Evolutionary conservation across 2,113 vertebrate species (phyloP), one percentile per base, ranked within the genome.

Genomic region (Ancistrus triradiatus): DNA sequence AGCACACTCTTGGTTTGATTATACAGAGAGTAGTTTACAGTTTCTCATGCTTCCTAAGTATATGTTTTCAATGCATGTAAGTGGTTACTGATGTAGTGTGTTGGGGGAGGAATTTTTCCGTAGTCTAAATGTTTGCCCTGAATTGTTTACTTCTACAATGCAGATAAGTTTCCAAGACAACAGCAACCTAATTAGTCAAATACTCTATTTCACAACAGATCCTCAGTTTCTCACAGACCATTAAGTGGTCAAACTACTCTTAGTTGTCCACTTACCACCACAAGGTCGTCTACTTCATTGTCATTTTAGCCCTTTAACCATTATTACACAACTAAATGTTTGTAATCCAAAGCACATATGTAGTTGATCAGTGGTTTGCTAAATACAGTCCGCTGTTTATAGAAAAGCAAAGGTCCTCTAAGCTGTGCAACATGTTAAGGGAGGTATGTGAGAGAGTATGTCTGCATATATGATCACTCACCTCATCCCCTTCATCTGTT

Each of bases 201-300:
- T 67, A n/a, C n/a, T n/a, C n/a, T n/a, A 62, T 78, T 74, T 72
- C 60, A 51, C 63, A 75, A 68, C 43, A 13, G 28, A 44, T 35
- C 21, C 35, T 48, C 40, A 15, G 46, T 76, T 67, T 67, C 66
- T 80, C 66, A 75, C 7, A 15, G 46, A 28, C 22, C 38, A 38
- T 44, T 24, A 24, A 33, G 47, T 58, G 64, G 60, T 46, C 49
- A 53, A 73, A 69, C 66, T 19, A 14, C 40, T 57, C 18, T 47
- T n/a, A n/a, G n/a, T n/a, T n/a, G n/a, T n/a, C n/a, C n/a, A n/a
- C n/a, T n/a, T n/a, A n/a, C n/a, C n/a, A n/a, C n/a, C n/a, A n/a
- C n/a, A n/a, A n/a, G n/a, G n/a, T n/a, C n/a, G n/a, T n/a, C n/a
- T n/a, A n/a, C n/a, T n/a, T n/a, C n/a, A n/a, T n/a, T n/a, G n/a